Percentiles rank a stretch among this genome's conserved stretches.
Evolutionary conservation across 2,888 invertebrate species (phyloP).

Genomic region (Mechanitis messenoides): DNA sequence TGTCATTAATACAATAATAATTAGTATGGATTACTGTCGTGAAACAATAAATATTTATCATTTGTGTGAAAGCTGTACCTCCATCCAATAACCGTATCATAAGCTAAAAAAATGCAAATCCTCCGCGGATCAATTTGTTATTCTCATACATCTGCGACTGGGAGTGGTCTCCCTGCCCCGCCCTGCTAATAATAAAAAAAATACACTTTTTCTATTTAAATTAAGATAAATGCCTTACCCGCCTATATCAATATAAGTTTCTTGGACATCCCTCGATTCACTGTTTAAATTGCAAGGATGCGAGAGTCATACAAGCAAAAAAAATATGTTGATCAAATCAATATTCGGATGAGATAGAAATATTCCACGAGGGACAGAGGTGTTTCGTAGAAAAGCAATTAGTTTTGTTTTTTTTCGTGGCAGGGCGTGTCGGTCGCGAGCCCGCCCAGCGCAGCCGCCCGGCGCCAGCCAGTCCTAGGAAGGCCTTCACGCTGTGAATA

Average conservation of each 20-base stretch:
- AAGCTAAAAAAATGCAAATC: conserved; percentile 40
- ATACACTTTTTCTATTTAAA: too few relatives aligned
- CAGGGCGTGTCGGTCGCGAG: conserved; percentile 56
- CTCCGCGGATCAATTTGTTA: conserved; percentile 48
- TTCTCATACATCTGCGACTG: conserved; percentile 40
- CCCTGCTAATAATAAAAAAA: conserved; percentile 30
- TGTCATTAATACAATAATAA: too few relatives aligned
- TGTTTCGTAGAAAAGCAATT: conserved; percentile 27
- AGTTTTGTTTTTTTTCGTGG: conserved; percentile 30
- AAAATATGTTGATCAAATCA: conserved; percentile 24
- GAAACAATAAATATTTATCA: too few relatives aligned
- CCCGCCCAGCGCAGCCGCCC: conserved; percentile 53
- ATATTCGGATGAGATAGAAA: conserved; percentile 14
- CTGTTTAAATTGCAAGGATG: background rate
- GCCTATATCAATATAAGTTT: too few relatives aligned
- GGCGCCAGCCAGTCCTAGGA: conserved; percentile 45
- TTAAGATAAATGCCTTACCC: too few relatives aligned
- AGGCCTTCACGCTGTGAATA: conserved; percentile 35
- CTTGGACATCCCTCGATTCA: background rate
- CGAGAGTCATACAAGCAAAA: background rate
- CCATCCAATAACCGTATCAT: conserved; percentile 6
- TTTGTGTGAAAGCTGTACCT: too few relatives aligned
- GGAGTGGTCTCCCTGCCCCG: conserved; percentile 48
- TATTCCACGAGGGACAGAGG: conserved; percentile 17
- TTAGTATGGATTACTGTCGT: too few relatives aligned